Evolutionary conservation across 2,888 invertebrate species (phyloP), one percentile per base, ranked within the genome.

Genomic region (Cheilosia scutellata): DNA sequence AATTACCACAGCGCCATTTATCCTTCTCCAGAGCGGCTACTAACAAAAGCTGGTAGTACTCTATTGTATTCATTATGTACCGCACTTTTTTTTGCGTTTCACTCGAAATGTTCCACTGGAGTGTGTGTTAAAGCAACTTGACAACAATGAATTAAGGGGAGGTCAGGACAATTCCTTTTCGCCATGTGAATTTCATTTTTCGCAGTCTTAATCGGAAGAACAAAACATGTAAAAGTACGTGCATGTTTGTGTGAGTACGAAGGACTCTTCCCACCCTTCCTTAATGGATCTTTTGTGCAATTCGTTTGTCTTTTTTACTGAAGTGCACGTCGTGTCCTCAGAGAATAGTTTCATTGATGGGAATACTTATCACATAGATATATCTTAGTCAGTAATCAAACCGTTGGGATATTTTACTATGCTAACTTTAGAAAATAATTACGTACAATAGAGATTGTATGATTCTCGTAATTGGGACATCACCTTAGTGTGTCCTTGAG

Each of bases 71-170:
- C 40, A 13, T 20, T 42, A 25, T 33, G 16, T 27, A n/a, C 6
- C 20, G 47, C 29, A 47, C 27, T 40, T 55, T 31, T n/a, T 29
- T 44, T 66, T 33, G 20, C 44, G 58, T 68, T 74, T 75, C 37
- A 51, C 55, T 66, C 31, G 40, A 70, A 82, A 63, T 82, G 70
- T 66, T 72, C 47, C 27, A 40, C 70, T 51, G 42, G 37, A 58
- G 70, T 79, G 79, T 75, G 57, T 49, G 42, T 44, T 77, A 55
- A 68, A 63, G 57, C 55, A 71, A 65, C 74, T 79, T 79, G 68
- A 70, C 72, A 83, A 78, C 83, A 84, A 84, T 79, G 83, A 79
- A 75, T 74, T 79, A 79, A 84, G 66, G 72, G 53, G 58, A 75
- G 79, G 83, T 84, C 70, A 74, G 51, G 33, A 40, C 51, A 42